Percentiles rank a stretch among this genome's conserved stretches.
These are phyloP conservation scores for Tetranychus urticae DNA, from an alignment of 1,140 invertebrate species.

Conservation along the genomic window DNA sequence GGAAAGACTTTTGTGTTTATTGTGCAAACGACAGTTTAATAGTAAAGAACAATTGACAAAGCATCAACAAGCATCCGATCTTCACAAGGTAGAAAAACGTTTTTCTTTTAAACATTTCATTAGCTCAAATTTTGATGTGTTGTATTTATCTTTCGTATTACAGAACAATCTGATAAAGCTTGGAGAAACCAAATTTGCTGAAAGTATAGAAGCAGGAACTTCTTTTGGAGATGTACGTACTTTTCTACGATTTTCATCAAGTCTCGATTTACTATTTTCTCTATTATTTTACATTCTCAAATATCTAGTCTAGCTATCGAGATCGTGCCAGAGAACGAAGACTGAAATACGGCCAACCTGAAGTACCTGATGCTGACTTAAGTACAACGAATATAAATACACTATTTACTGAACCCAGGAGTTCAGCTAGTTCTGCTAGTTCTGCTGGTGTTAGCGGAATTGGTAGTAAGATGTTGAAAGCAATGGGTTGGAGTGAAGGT, in stretches of 20 bases:
- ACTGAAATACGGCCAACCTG: slow-evolving; percentile 71
- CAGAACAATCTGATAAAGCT: slow-evolving; percentile 8
- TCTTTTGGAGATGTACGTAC: background rate
- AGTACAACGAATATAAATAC: background rate
- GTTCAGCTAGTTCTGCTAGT: slow-evolving; percentile 25
- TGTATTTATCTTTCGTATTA: no score
- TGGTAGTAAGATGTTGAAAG: slow-evolving; percentile 76
- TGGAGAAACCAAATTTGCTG: slow-evolving; percentile 13
- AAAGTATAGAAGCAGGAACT: background rate
- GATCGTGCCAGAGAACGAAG: slow-evolving; percentile 87
- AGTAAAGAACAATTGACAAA: slow-evolving; percentile 64
- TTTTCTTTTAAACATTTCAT: no score
- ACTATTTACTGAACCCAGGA: slow-evolving; percentile 22
- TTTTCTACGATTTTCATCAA: background rate
- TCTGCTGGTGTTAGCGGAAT: slow-evolving; percentile 21
- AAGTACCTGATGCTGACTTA: slow-evolving; percentile 40
- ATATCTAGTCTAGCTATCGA: slow-evolving; percentile 33
- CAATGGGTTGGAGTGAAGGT: slow-evolving; percentile 96
- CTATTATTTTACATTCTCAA: no score
- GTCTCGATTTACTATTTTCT: no score
- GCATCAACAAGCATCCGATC: slow-evolving; percentile 73
- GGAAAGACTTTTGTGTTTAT: slow-evolving; percentile 66
- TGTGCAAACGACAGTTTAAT: slow-evolving; percentile 85
- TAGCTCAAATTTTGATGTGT: no score
- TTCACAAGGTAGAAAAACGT: slow-evolving; percentile 43